Evolutionary conservation across 2,797 vertebrate genomes (phyloP).

Genomic region (Chromis chromis): DNA sequence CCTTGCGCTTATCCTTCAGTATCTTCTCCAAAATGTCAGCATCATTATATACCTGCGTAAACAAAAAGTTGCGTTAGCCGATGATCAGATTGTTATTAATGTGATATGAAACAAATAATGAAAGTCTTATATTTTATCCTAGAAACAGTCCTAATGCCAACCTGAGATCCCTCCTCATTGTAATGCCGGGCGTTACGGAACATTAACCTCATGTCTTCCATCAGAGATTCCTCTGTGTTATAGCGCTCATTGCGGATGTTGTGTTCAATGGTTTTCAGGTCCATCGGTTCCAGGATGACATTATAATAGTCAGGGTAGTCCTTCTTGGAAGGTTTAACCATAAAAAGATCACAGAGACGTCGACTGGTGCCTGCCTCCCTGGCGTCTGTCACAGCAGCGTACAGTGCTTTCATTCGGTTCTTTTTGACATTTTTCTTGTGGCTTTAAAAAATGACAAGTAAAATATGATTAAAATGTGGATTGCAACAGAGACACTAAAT

Average conservation of each 20-base stretch:
- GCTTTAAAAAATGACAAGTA: constrained; percentile 59
- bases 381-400: constrained; percentile 91
- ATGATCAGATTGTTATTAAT: not conserved
- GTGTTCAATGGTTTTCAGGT: constrained; percentile 96
- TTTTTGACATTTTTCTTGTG: constrained; percentile 98
- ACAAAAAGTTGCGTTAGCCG: not conserved
- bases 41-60: constrained; percentile 95
- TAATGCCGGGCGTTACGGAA: constrained; percentile 99
- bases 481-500: not conserved
- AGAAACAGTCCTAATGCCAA: constrained; percentile 56
- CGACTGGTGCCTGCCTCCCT: constrained; percentile 89
- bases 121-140: not conserved
- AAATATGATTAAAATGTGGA: not conserved
- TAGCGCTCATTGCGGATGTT: constrained; percentile 96
- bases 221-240: constrained; percentile 89
- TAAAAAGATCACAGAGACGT: constrained; percentile 96
- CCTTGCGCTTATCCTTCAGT: constrained; percentile 95
- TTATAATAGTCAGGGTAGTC: constrained; percentile 99
- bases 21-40: constrained; percentile 96
- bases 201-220: constrained; percentile 97
- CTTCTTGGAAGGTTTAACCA: constrained; percentile 98
- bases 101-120: not conserved
- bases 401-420: constrained; percentile 94
- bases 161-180: constrained; percentile 99
- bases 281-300: constrained; percentile 97